Conservation (phyloP, 1,140 invertebrate species). For the Centruroides sculpturatus region DNA sequence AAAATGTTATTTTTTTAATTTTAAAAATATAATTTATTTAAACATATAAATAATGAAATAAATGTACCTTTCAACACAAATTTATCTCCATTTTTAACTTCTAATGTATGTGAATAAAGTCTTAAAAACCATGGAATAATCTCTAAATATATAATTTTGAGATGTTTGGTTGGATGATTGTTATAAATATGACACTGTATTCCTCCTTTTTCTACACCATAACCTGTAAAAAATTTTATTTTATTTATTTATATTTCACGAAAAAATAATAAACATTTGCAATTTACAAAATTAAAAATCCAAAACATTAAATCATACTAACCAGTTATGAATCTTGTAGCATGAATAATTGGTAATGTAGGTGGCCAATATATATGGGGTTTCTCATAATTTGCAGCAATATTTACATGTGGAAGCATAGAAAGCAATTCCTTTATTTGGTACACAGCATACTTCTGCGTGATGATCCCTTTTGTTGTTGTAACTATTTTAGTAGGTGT, state of each 20-base stretch:
- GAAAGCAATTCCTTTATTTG: slow-evolving; percentile 26
- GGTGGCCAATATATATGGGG: slow-evolving; percentile 34
- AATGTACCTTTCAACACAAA: slow-evolving; percentile 43
- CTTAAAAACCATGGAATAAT: slow-evolving; percentile 80
- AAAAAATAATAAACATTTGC: no score
- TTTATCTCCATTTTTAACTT: slow-evolving; percentile 38
- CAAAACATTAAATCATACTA: slow-evolving; percentile 3
- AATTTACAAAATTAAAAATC: no score
- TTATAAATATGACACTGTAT: slow-evolving; percentile 38
- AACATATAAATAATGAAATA: slow-evolving; percentile 1
- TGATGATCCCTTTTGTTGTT: slow-evolving; percentile 37
- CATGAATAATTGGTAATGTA: slow-evolving; percentile 51
- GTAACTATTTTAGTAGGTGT: slow-evolving; percentile 34
- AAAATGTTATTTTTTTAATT: no score
- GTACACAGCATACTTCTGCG: slow-evolving; percentile 51
- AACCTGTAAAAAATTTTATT: slow-evolving; percentile 24
- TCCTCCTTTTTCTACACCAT: slow-evolving; percentile 63
- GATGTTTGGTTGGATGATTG: slow-evolving; percentile 18
- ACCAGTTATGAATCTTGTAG: slow-evolving; percentile 67
- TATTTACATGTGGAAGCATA: slow-evolving; percentile 44
- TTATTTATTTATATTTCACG: no score
- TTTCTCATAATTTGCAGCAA: slow-evolving; percentile 39
- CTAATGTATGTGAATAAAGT: slow-evolving; percentile 77
- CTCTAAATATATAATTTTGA: slow-evolving; percentile 38
- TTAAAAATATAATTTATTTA: no score